Conservation (phyloP, 2,888 invertebrate species). For the Trachelus tabidus region DNA sequence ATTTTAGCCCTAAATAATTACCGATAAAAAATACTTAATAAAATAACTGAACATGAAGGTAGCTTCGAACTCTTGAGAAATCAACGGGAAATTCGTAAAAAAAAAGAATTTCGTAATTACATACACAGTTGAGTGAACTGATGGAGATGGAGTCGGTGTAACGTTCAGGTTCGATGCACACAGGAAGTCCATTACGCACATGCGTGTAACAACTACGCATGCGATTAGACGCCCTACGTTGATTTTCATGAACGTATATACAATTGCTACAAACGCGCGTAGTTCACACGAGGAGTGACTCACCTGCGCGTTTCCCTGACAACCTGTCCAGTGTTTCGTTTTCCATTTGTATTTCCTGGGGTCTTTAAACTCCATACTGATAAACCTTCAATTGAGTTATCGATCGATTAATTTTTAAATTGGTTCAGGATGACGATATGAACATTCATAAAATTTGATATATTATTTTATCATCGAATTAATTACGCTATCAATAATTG, state of each 20-base stretch:
- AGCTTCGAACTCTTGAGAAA: not conserved
- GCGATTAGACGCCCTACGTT: constrained; percentile 13
- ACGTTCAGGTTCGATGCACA: constrained; percentile 51
- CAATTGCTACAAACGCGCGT: constrained; percentile 30
- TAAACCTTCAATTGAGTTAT: not conserved
- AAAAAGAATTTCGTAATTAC: not conserved
- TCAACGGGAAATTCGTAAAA: not conserved
- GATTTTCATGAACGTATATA: constrained; percentile 17
- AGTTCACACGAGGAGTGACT: constrained; percentile 45
- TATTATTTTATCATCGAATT: not conserved
- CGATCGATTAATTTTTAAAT: not conserved
- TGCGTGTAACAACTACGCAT: constrained; percentile 23
- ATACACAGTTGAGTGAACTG: not conserved
- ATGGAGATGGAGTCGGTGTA: not conserved
- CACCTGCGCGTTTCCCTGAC: constrained; percentile 40
- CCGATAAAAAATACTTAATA: not conserved
- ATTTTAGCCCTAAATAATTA: not conserved
- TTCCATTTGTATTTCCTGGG: constrained; percentile 30
- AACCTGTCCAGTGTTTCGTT: constrained; percentile 21
- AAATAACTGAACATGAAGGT: not conserved
- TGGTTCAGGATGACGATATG: not conserved
- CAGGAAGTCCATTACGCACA: constrained; percentile 52
- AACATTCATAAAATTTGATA: not conserved
- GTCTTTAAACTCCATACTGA: constrained; percentile 46
- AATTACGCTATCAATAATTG: not conserved